phyloP scores from a whole-genome alignment of 2,888 invertebrate genomes.

The Pyrrhosoma nymphula region DNA sequence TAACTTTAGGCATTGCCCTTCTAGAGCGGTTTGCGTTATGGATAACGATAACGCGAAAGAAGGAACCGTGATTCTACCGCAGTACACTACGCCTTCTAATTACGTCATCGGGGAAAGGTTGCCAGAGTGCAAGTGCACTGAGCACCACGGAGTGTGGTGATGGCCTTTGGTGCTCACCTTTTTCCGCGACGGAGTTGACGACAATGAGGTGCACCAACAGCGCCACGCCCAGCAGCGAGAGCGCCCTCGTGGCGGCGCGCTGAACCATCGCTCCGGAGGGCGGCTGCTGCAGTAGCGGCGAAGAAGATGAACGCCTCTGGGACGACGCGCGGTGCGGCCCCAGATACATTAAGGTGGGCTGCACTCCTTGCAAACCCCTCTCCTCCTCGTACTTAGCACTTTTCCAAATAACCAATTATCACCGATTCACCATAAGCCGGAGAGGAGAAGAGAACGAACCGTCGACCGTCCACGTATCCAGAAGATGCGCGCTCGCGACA shows the following conservation, averaged over 20 bases:
- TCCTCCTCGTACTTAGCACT: neutral
- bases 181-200: conserved; percentile 62
- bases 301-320: neutral
- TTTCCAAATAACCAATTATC: too few species aligned
- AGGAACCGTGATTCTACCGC: too few species aligned
- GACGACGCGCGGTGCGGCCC: conserved; percentile 46
- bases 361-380: neutral
- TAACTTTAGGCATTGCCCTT: too few species aligned
- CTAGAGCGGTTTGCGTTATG: too few species aligned
- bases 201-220: conserved; percentile 58
- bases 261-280: conserved; percentile 59
- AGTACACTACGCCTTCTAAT: too few species aligned
- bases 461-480: neutral
- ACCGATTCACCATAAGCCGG: too few species aligned
- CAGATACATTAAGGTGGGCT: conserved; percentile 39
- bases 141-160: too few species aligned
- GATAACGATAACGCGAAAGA: too few species aligned
- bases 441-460: neutral
- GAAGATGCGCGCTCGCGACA: neutral
- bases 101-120: too few species aligned
- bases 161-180: conserved; percentile 10
- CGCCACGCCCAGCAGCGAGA: conserved; percentile 64
- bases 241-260: conserved; percentile 59
- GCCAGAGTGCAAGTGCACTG: too few species aligned
- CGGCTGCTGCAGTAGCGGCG: neutral